These are phyloP conservation scores for Reticulitermes lucifugus DNA, from an alignment of 2,888 invertebrate genomes.

Conservation along the genomic window DNA sequence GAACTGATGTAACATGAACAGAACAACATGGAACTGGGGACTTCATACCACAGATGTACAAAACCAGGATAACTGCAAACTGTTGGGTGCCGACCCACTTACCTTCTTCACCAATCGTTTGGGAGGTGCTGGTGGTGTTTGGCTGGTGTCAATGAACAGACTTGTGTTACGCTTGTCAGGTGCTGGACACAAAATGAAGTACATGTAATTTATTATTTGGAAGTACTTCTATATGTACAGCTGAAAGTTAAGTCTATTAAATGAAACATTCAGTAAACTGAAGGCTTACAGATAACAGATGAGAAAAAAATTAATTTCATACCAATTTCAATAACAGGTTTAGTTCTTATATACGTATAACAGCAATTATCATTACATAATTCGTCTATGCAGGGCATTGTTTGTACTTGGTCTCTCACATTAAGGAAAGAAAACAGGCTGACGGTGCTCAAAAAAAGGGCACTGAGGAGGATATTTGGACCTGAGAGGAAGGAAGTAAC, in stretches of 20 bases:
- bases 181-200: slow-evolving; percentile 55
- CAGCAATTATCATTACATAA: too few species aligned
- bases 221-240: not conserved
- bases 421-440: too few species aligned
- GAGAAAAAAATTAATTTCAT: not conserved
- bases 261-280: not conserved
- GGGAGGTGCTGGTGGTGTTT: slow-evolving; percentile 65
- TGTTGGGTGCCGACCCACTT: not conserved
- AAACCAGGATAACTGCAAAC: too few species aligned
- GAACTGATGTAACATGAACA: too few species aligned
- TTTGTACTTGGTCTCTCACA: too few species aligned
- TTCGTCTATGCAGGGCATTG: too few species aligned
- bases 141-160: slow-evolving; percentile 61
- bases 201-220: not conserved
- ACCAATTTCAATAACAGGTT: not conserved
- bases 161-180: slow-evolving; percentile 69
- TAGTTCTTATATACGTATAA: too few species aligned
- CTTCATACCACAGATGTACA: too few species aligned
- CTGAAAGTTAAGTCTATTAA: not conserved
- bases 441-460: too few species aligned
- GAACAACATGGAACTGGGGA: too few species aligned
- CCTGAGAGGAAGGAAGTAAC: too few species aligned
- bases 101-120: slow-evolving; percentile 60
- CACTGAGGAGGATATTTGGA: too few species aligned
- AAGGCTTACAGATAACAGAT: not conserved